Percentiles rank a stretch among this genome's conserved stretches.
These are phyloP conservation scores for Drosophila lutescens DNA, from an alignment of 2,888 invertebrate genomes.

Conservation along the genomic window DNA sequence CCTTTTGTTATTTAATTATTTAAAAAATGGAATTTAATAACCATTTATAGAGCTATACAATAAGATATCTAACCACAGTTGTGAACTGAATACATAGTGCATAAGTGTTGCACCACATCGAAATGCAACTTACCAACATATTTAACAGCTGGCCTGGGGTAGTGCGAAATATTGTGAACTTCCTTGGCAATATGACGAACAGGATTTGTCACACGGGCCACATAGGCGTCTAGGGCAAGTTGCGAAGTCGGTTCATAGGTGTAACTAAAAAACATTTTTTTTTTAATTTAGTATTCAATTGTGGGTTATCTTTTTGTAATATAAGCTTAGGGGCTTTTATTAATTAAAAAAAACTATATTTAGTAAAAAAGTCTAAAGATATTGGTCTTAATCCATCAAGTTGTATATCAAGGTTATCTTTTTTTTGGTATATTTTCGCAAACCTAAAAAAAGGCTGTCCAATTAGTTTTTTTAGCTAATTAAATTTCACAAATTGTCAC, in stretches of 20 bases:
- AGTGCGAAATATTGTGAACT: conserved; percentile 88
- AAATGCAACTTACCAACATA: conserved; percentile 87
- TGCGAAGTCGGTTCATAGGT: conserved; percentile 84
- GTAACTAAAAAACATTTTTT: conserved; percentile 52
- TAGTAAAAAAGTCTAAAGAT: too few species aligned
- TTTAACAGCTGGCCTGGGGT: conserved; percentile 88
- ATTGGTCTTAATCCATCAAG: too few species aligned
- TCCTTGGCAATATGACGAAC: conserved; percentile 87
- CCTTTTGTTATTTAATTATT: conserved; percentile 85
- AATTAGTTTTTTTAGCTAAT: not conserved
- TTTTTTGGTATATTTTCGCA: not conserved
- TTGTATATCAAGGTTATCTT: too few species aligned
- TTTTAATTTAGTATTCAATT: not conserved
- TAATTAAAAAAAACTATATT: too few species aligned
- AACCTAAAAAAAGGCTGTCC: not conserved
- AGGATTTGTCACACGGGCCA: conserved; percentile 88
- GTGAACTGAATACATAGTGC: conserved; percentile 18
- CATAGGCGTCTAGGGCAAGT: conserved; percentile 88
- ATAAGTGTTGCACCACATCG: not conserved
- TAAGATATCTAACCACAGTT: conserved; percentile 39
- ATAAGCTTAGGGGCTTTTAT: too few species aligned
- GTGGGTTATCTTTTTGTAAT: too few species aligned
- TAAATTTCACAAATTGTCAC: not conserved
- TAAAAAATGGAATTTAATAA: conserved; percentile 68
- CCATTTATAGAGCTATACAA: conserved; percentile 45